Evolutionary conservation across 2,113 vertebrate species (phyloP).

Genomic region (Thalassarche chlororhynchos): DNA sequence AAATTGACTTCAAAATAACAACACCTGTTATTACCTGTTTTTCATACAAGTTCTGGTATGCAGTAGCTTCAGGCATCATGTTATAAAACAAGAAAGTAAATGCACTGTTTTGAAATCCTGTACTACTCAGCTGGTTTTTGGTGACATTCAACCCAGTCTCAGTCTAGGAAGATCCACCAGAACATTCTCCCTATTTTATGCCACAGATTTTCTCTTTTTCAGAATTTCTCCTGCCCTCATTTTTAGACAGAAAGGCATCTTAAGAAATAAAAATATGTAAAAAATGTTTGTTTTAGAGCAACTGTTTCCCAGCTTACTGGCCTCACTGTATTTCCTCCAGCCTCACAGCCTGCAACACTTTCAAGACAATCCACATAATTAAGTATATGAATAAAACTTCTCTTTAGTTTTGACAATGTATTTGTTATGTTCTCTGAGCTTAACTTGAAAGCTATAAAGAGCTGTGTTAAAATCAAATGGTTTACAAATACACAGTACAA

Average conservation of each 20-base stretch:
- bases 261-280: background rate
- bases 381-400: background rate
- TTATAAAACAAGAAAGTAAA: slow-evolving; percentile 7
- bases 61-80: background rate
- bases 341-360: background rate
- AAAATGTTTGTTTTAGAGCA: background rate
- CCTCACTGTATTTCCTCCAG: background rate
- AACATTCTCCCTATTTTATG: background rate
- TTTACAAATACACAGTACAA: background rate
- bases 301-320: background rate
- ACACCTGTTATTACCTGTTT: background rate
- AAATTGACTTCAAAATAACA: background rate
- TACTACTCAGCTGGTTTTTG: background rate
- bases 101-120: background rate
- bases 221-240: background rate
- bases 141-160: background rate
- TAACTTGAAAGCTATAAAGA: background rate
- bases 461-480: background rate
- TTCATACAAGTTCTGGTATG: background rate
- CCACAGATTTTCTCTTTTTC: background rate
- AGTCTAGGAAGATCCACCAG: background rate
- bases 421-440: background rate
- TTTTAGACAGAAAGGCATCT: background rate
- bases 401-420: background rate
- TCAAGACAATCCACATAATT: background rate